Percentiles rank a stretch among this genome's conserved stretches.
phyloP scores from a whole-genome alignment of 1,140 invertebrate genomes.

The Solen grandis region DNA sequence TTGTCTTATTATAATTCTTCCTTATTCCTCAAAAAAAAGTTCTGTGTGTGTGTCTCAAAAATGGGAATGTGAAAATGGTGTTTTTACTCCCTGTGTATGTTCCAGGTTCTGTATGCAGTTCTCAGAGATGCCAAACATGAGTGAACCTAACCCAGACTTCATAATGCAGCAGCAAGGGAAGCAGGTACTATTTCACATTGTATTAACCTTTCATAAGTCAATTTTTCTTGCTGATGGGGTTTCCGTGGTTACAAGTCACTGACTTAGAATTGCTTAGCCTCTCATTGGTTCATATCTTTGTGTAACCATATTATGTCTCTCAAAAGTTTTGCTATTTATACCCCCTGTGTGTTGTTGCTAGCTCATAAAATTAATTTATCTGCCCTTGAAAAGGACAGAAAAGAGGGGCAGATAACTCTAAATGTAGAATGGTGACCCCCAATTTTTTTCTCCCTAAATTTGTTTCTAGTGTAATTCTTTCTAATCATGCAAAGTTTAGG shows the following conservation, averaged over 20 bases:
- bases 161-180: slow-evolving; percentile 8
- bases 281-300: neutral
- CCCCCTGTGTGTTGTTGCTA: too few species aligned
- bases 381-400: too few species aligned
- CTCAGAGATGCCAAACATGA: slow-evolving; percentile 62
- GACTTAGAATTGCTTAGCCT: neutral
- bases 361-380: neutral
- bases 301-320: neutral
- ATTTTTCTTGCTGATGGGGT: neutral
- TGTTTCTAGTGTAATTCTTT: too few species aligned
- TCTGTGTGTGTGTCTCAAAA: too few species aligned
- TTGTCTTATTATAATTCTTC: too few species aligned
- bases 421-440: too few species aligned
- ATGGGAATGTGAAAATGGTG: too few species aligned
- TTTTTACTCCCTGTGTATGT: neutral
- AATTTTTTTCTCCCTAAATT: too few species aligned
- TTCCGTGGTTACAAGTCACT: neutral
- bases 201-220: neutral
- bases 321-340: too few species aligned
- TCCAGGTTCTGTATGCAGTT: slow-evolving; percentile 63
- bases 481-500: too few species aligned
- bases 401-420: neutral
- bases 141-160: slow-evolving; percentile 60
- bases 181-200: slow-evolving; percentile 1
- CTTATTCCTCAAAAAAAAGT: too few species aligned